Percentiles rank a stretch among this genome's conserved stretches.
Conservation (phyloP, 2,888 invertebrate species). For the Calliphora vomitoria region DNA sequence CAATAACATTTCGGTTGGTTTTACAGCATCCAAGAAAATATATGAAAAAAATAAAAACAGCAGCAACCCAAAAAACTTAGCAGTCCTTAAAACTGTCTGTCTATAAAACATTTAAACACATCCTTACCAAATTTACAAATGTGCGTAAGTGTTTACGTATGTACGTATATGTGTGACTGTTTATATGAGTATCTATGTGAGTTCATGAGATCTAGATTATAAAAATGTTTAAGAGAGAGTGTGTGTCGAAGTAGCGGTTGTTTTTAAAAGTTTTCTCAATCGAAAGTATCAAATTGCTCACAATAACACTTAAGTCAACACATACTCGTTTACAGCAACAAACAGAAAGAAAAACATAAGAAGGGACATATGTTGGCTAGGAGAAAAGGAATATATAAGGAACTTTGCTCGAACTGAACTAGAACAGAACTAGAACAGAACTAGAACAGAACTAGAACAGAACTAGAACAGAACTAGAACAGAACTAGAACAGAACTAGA, state of each 20-base stretch:
- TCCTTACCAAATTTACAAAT: neutral
- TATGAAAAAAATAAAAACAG: neutral
- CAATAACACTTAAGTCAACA: slow-evolving; percentile 80
- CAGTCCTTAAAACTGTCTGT: slow-evolving; percentile 1
- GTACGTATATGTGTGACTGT: neutral
- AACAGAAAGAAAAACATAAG: neutral
- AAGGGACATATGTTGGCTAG: neutral
- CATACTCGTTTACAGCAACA: neutral
- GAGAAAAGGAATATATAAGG: neutral
- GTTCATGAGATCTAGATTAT: slow-evolving; percentile 51
- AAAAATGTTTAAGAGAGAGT: slow-evolving; percentile 76
- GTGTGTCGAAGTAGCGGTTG: slow-evolving; percentile 17
- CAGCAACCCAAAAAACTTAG: neutral
- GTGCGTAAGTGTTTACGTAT: slow-evolving; percentile 17
- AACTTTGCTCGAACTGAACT: neutral
- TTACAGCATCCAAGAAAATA: neutral
- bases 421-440: too few relatives aligned
- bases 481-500: too few relatives aligned
- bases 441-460: too few relatives aligned
- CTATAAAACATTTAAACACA: neutral
- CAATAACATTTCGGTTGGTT: neutral
- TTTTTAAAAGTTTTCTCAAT: slow-evolving; percentile 77
- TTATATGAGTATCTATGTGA: neutral
- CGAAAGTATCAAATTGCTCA: slow-evolving; percentile 83
- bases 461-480: too few relatives aligned